These are phyloP conservation scores for Allophyes oxyacanthae DNA, from an alignment of 2,888 invertebrate genomes.

Conservation along the genomic window DNA sequence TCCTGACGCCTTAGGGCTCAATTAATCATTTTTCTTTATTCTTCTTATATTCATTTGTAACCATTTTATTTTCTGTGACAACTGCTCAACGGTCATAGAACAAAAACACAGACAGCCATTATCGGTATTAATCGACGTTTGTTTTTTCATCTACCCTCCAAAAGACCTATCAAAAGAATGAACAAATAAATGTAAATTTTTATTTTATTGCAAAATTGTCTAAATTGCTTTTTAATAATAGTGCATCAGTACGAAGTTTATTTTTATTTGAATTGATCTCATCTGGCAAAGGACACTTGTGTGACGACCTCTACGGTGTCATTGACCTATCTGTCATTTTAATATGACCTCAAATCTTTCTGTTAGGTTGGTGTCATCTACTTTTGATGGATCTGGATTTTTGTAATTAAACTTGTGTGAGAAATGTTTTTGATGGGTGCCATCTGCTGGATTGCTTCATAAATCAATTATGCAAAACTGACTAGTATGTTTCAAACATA, in stretches of 20 bases:
- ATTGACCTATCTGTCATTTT: conserved; percentile 51
- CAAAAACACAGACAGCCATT: too few relatives aligned
- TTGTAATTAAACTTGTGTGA: conserved; percentile 1
- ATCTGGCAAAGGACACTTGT: conserved; percentile 37
- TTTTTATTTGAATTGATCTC: conserved; percentile 9
- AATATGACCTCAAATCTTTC: conserved; percentile 38
- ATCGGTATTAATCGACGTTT: neutral
- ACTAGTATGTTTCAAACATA: too few relatives aligned
- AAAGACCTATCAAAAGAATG: conserved; percentile 4
- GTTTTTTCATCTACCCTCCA: conserved; percentile 1
- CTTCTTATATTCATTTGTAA: too few relatives aligned
- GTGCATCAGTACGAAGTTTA: conserved; percentile 3
- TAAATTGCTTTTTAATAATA: conserved; percentile 11
- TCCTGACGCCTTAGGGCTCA: too few relatives aligned
- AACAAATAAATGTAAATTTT: conserved; percentile 6
- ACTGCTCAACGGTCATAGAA: too few relatives aligned
- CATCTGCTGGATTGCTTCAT: too few relatives aligned
- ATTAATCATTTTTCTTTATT: too few relatives aligned
- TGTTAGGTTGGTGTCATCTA: conserved; percentile 20
- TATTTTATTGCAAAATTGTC: conserved; percentile 4
- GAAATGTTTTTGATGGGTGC: neutral
- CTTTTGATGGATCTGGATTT: conserved; percentile 36
- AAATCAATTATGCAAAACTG: too few relatives aligned
- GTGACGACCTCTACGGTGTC: conserved; percentile 41
- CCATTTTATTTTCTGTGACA: too few relatives aligned